A percentile compares a stretch with the other conserved stretches of the same genome.
Evolutionary conservation across 1,140 invertebrate species (phyloP).

Genomic region (Streblospio benedicti): DNA sequence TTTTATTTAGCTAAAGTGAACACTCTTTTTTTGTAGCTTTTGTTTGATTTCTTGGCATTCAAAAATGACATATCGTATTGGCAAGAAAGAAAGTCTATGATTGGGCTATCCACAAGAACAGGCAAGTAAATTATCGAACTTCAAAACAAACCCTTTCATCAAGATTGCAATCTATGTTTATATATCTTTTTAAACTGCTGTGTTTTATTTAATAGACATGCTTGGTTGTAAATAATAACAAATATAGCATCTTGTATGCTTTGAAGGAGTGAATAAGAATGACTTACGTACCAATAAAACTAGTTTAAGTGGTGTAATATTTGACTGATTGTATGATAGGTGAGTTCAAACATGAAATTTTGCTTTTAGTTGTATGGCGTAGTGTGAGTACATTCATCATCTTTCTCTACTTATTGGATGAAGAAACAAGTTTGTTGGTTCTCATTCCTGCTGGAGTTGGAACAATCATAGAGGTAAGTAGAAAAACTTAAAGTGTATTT

Average conservation of each 20-base stretch:
- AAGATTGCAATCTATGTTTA: not conserved
- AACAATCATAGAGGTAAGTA: conserved; percentile 65
- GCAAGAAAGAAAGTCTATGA: conserved; percentile 71
- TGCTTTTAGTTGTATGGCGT: conserved; percentile 68
- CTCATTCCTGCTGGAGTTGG: conserved; percentile 77
- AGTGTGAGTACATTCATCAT: conserved; percentile 87
- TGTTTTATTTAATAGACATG: not conserved
- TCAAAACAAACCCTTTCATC: not conserved
- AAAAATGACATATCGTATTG: conserved; percentile 97
- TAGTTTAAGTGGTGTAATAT: not conserved
- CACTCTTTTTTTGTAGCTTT: conserved; percentile 58
- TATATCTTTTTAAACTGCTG: not conserved
- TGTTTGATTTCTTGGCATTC: conserved; percentile 94
- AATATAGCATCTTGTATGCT: not conserved
- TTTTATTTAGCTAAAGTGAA: too few species aligned
- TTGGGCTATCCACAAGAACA: conserved; percentile 77
- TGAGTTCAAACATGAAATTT: conserved; percentile 2
- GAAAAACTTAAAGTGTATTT: too few species aligned
- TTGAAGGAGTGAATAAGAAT: not conserved
- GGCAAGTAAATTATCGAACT: conserved; percentile 24
- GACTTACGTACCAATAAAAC: not conserved
- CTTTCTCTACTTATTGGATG: conserved; percentile 85
- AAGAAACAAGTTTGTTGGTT: conserved; percentile 83
- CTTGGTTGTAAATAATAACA: not conserved
- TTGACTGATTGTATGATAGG: not conserved